phyloP scores from a whole-genome alignment of 2,797 vertebrate species.

The Tangara arthus region DNA sequence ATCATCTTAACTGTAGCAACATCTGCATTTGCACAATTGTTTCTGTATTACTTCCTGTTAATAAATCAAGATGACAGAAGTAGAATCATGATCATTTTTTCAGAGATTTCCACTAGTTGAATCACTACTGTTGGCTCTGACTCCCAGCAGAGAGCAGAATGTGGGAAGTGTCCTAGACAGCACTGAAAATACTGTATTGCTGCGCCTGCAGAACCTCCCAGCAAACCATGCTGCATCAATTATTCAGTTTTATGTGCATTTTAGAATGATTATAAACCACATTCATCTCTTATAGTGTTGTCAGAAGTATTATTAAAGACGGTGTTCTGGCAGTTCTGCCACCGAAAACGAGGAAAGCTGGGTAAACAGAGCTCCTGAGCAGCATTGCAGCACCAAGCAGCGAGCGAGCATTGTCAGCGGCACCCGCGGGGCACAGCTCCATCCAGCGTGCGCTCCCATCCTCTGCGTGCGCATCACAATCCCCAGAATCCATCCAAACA shows the following conservation, averaged over 20 bases:
- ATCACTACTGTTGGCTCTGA: not conserved
- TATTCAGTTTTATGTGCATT: not conserved
- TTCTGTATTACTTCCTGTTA: not conserved
- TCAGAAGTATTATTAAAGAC: not conserved
- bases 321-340: not conserved
- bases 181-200: not conserved
- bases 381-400: accelerated
- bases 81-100: not conserved
- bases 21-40: not conserved
- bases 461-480: not conserved
- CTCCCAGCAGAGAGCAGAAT: not conserved
- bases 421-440: not conserved
- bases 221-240: not conserved
- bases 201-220: not conserved
- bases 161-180: not conserved
- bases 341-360: accelerated
- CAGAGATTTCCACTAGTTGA: not conserved
- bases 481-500: not conserved
- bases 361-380: accelerated
- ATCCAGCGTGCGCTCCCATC: not conserved
- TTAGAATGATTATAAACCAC: not conserved
- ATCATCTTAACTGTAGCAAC: not conserved
- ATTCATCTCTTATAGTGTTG: not conserved
- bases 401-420: accelerated
- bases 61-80: not conserved